Base-by-base conservation (phyloP, 2,888 invertebrate genomes). In the Nemotelus nigrinus region DNA sequence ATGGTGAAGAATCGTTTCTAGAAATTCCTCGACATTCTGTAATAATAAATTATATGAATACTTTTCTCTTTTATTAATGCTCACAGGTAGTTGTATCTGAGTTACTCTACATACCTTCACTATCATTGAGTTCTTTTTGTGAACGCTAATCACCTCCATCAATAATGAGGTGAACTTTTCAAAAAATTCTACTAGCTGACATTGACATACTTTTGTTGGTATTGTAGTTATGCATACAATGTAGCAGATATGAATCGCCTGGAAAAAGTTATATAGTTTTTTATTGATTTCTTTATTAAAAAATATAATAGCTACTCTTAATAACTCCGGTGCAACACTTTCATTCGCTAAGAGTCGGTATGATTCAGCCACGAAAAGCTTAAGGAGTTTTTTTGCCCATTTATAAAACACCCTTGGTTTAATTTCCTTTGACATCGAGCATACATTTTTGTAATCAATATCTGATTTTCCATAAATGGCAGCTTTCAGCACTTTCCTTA, bases 361-460 rank as follows among this genome's bases (percentile, higher is more conserved):
- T 0, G 86, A 85, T 75, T 85, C 85, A 43, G 84, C 75, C 4
- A 83, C 78, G 67, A 86, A 82, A 80, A 85, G 82, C 76, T 85
- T 78, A 2, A 86, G 78, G 58, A 86, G 82, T 50, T 78, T 81
- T 80, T 86, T 84, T 2, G 85, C 84, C 86, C 87, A 87, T 4
- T 85, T 84, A 72, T 83, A 85, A 39, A 82, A 82, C 0, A 80
- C 79, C 6, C 84, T 41, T 47, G 41, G 1, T n/a, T 58, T 50
- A 8, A n/a, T 3, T 4, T 2, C 10, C 3, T 57, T 48, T 6
- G n/a, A 45, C 2, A 6, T 6, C 2, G 47, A 47, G n/a, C 68
- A 4, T 68, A 77, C 25, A 43, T 10, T 58, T 8, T 80, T 25
- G 1, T 76, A 76, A 48, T 79, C 79, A 47, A 78, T 75, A 1